Conservation (phyloP, 2,113 vertebrate genomes). For the Pangasianodon hypophthalmus region DNA sequence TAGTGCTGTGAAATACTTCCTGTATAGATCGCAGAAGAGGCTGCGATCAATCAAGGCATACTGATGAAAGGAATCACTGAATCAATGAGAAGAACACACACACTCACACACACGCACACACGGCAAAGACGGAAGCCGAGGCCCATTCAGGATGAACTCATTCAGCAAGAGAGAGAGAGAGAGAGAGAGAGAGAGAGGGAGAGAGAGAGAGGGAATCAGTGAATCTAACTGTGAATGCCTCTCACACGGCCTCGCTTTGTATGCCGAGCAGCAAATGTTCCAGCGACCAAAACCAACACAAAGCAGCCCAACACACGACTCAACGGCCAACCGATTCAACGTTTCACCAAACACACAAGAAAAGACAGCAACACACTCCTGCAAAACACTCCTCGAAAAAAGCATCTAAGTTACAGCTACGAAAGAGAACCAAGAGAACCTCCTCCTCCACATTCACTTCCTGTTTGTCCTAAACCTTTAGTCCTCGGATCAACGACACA, state of each 20-base stretch:
- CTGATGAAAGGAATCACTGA: constrained; percentile 47
- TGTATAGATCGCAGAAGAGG: constrained; percentile 29
- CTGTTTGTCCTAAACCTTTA: constrained; percentile 7
- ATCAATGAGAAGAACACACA: constrained; percentile 38
- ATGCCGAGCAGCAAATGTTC: constrained; percentile 41
- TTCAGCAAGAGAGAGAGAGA: constrained; percentile 27
- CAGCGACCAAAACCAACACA: constrained; percentile 13
- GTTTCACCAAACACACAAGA: not conserved
- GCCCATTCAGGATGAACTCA: constrained; percentile 22
- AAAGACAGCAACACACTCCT: not conserved
- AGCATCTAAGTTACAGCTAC: not conserved
- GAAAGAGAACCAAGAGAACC: constrained; percentile 6
- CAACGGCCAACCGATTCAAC: not conserved
- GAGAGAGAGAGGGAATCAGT: constrained; percentile 25
- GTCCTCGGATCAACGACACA: constrained; percentile 3
- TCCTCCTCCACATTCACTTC: constrained; percentile 13
- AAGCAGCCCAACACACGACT: constrained; percentile 21
- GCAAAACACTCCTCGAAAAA: not conserved
- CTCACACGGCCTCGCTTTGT: constrained; percentile 39
- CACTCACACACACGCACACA: constrained; percentile 44
- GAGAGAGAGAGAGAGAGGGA: constrained; percentile 4
- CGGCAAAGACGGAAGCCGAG: constrained; percentile 6
- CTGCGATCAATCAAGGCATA: constrained; percentile 29
- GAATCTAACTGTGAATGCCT: constrained; percentile 37
- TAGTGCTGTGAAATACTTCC: constrained; percentile 37